Evolutionary conservation across 2,113 vertebrate species (phyloP).

Genomic region (Stercorarius parasiticus): DNA sequence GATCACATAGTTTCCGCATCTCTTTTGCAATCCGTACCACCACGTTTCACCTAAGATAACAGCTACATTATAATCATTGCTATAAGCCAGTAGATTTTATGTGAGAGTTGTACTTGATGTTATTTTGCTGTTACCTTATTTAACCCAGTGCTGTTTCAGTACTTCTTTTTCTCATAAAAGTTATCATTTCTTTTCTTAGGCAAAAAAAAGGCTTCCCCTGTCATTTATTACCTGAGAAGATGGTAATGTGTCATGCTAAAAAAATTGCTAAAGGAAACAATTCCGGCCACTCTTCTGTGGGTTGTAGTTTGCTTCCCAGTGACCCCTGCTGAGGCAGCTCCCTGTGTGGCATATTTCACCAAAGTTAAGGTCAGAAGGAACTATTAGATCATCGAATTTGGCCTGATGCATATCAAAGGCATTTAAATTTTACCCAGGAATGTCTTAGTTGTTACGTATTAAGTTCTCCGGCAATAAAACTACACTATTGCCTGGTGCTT

Average conservation of each 20-base stretch:
- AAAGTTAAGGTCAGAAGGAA: not conserved
- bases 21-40: not conserved
- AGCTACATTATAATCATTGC: not conserved
- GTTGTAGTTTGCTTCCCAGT: not conserved
- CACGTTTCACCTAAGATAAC: not conserved
- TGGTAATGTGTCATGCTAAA: not conserved
- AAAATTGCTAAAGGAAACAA: conserved; percentile 13
- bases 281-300: not conserved
- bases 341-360: not conserved
- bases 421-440: conserved; percentile 1
- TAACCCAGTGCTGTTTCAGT: not conserved
- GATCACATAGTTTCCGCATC: not conserved
- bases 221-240: conserved; percentile 8
- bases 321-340: not conserved
- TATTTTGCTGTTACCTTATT: not conserved
- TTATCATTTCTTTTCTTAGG: not conserved
- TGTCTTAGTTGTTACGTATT: conserved; percentile 27
- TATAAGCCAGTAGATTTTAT: not conserved
- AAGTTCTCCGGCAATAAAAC: not conserved
- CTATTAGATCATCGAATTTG: not conserved
- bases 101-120: not conserved
- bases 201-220: not conserved
- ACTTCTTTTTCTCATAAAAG: not conserved
- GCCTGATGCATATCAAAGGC: conserved; percentile 2
- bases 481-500: not conserved